A percentile compares a stretch with the other conserved stretches of the same genome.
Evolutionary conservation across 2,888 invertebrate species (phyloP).

Genomic region (Mythimna lalbum): DNA sequence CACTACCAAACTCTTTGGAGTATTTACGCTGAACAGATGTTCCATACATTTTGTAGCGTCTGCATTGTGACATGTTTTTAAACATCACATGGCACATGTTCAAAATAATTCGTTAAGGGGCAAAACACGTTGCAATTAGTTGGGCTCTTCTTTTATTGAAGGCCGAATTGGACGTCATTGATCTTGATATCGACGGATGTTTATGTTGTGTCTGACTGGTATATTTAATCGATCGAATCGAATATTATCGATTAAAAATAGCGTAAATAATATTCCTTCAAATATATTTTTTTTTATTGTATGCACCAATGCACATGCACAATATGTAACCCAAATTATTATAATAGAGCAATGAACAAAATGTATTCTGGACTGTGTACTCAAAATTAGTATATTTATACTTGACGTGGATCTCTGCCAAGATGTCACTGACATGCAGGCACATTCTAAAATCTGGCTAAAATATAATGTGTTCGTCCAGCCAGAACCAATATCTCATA

Average conservation of each 20-base stretch:
- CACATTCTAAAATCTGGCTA: conserved; percentile 79
- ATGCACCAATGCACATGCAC: conserved; percentile 60
- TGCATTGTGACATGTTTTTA: conserved; percentile 61
- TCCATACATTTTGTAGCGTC: conserved; percentile 38
- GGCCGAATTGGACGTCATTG: conserved; percentile 32
- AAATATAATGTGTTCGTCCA: conserved; percentile 71
- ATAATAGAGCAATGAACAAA: conserved; percentile 84
- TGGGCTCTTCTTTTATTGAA: conserved; percentile 33
- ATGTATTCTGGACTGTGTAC: conserved; percentile 84
- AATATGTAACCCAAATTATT: conserved; percentile 73
- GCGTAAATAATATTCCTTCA: background rate
- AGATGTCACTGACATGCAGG: conserved; percentile 86
- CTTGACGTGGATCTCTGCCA: conserved; percentile 86
- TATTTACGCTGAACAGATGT: conserved; percentile 55
- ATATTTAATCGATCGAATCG: conserved; percentile 18
- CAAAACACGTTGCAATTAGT: conserved; percentile 32
- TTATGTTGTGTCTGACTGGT: conserved; percentile 29
- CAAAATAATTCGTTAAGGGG: conserved; percentile 61
- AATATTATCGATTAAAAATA: background rate
- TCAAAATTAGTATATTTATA: conserved; percentile 88
- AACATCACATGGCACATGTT: conserved; percentile 58
- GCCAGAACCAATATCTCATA: conserved; percentile 55
- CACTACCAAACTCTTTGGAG: conserved; percentile 37
- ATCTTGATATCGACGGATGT: conserved; percentile 40
- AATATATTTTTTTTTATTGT: background rate